A percentile compares a stretch with the other conserved stretches of the same genome.
These are phyloP conservation scores for Grallaria varia DNA, from an alignment of 2,113 vertebrate species.

Conservation along the genomic window DNA sequence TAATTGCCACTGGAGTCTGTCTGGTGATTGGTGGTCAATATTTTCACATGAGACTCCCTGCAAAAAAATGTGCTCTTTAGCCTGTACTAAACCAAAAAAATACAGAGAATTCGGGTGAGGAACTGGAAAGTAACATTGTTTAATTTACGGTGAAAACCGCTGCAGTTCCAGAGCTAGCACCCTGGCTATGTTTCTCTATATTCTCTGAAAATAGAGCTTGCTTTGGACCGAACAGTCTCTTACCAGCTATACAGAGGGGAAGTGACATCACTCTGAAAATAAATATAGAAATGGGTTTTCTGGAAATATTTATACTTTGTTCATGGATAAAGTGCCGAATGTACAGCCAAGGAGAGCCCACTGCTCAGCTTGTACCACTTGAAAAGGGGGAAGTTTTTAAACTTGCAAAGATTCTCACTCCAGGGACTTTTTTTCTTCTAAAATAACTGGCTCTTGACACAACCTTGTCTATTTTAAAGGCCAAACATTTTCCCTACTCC, in stretches of 20 bases:
- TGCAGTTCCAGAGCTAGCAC: background rate
- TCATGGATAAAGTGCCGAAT: conserved; percentile 25
- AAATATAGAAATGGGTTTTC: conserved; percentile 59
- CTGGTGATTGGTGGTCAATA: background rate
- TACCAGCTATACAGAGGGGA: conserved; percentile 5
- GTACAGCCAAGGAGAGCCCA: conserved; percentile 35
- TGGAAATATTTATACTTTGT: conserved; percentile 60
- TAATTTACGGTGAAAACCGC: background rate
- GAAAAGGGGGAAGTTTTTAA: conserved; percentile 20
- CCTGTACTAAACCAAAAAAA: background rate
- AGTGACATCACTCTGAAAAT: conserved; percentile 56
- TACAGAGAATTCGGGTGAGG: background rate
- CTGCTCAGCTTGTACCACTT: conserved; percentile 17
- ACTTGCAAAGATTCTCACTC: conserved; percentile 5
- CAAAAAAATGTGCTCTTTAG: conserved; percentile 46
- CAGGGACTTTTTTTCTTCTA: background rate
- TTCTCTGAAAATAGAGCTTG: conserved; percentile 18
- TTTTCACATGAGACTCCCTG: conserved; percentile 33
- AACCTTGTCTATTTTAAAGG: conserved; percentile 49
- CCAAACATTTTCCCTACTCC: conserved; percentile 47
- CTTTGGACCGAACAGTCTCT: conserved; percentile 2
- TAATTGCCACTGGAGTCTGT: conserved; percentile 45
- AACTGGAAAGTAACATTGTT: background rate
- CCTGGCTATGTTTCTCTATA: background rate
- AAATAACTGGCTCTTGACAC: conserved; percentile 55